Conservation (phyloP, 2,113 vertebrate genomes). For the Pedetes capensis region DNA sequence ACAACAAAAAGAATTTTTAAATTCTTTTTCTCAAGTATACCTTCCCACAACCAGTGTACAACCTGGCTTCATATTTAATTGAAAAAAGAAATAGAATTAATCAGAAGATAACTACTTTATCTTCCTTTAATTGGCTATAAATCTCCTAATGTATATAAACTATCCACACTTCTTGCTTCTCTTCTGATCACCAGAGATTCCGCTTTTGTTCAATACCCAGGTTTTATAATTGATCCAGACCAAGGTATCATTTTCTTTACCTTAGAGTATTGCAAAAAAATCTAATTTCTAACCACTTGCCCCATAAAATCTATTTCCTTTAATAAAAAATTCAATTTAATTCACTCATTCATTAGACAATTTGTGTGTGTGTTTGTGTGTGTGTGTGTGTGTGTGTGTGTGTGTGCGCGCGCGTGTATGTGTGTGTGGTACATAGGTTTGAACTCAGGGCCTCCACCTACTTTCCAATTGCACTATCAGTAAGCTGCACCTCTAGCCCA, state of each 20-base stretch:
- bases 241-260: neutral
- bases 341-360: too few relatives aligned
- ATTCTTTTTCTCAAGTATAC: neutral
- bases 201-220: neutral
- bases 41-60: neutral
- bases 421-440: too few relatives aligned
- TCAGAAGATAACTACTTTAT: neutral
- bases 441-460: too few relatives aligned
- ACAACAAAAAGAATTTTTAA: neutral
- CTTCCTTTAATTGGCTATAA: neutral
- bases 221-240: neutral
- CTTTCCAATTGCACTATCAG: too few relatives aligned
- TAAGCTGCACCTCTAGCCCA: too few relatives aligned
- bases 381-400: too few relatives aligned
- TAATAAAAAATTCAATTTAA: too few relatives aligned
- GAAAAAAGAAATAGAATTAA: neutral
- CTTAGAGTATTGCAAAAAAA: neutral
- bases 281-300: neutral
- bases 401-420: too few relatives aligned
- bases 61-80: neutral
- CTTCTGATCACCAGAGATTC: neutral
- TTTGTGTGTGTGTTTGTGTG: too few relatives aligned
- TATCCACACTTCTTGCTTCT: neutral
- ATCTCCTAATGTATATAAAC: neutral
- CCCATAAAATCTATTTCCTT: neutral